These are phyloP conservation scores for Crotalus horridus DNA, from an alignment of 2,113 vertebrate genomes.

Conservation along the genomic window DNA sequence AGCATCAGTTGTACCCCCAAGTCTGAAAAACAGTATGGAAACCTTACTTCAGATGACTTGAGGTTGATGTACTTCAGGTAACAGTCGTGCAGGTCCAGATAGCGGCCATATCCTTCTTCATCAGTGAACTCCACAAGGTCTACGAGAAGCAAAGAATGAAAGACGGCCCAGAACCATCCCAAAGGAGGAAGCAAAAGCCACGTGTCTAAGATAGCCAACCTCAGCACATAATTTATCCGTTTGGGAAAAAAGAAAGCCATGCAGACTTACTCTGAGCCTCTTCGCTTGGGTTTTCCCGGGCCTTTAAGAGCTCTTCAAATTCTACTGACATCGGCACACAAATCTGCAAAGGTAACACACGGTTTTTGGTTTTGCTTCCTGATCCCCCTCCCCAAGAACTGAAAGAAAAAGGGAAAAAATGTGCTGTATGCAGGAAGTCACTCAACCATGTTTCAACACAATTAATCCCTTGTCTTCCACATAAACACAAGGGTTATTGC, in stretches of 20 bases:
- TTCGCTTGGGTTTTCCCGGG: conserved; percentile 92
- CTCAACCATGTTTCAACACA: neutral
- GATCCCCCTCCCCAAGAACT: neutral
- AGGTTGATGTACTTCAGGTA: conserved; percentile 96
- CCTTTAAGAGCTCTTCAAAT: conserved; percentile 95
- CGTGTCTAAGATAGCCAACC: neutral
- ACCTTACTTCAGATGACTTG: conserved; percentile 87
- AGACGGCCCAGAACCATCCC: neutral
- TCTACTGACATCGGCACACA: conserved; percentile 97
- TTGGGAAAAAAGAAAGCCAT: neutral
- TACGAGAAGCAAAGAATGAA: conserved; percentile 39
- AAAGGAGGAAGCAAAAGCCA: neutral
- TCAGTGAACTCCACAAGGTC: conserved; percentile 97
- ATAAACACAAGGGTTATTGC: too few relatives aligned
- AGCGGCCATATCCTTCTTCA: conserved; percentile 94
- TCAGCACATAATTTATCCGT: neutral
- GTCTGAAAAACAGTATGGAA: fast-evolving
- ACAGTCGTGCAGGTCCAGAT: conserved; percentile 95
- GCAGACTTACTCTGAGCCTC: conserved; percentile 89
- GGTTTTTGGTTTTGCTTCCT: neutral
- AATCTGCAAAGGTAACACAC: conserved; percentile 70
- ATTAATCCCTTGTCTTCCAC: neutral
- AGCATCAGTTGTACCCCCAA: neutral
- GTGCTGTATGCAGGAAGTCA: neutral
- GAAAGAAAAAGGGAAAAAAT: neutral